Conservation (phyloP, 2,888 invertebrate species). For the Pachymerium ferrugineum region DNA sequence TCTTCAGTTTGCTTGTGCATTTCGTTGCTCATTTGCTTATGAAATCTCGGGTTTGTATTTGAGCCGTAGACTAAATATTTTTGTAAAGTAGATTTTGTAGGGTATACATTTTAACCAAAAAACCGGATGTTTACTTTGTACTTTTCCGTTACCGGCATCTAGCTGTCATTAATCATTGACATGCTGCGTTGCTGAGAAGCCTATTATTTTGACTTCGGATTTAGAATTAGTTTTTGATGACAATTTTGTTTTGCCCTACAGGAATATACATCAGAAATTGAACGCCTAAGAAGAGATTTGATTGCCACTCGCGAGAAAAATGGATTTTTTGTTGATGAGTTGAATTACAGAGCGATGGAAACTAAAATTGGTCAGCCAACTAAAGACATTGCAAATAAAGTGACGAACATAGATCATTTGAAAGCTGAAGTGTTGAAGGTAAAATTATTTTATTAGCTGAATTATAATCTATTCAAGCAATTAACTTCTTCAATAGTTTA, state of each 20-base stretch:
- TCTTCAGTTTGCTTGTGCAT: too few relatives aligned
- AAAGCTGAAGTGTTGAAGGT: constrained; percentile 61
- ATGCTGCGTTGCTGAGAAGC: too few relatives aligned
- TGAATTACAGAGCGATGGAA: constrained; percentile 66
- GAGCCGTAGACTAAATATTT: too few relatives aligned
- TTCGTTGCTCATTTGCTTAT: too few relatives aligned
- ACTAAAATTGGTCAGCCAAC: constrained; percentile 60
- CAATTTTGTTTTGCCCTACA: background rate
- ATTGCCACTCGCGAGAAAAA: constrained; percentile 78
- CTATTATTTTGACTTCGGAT: too few relatives aligned
- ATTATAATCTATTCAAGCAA: background rate
- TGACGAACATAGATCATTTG: constrained; percentile 60
- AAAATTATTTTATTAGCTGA: background rate
- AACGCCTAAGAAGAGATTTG: constrained; percentile 76
- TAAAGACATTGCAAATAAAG: constrained; percentile 64
- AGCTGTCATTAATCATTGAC: too few relatives aligned
- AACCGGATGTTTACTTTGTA: too few relatives aligned
- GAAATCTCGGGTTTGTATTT: too few relatives aligned
- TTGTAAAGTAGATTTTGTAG: too few relatives aligned
- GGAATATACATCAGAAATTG: constrained; percentile 68
- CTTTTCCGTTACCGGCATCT: too few relatives aligned
- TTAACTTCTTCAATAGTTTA: background rate
- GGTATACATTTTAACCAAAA: too few relatives aligned
- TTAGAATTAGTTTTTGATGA: too few relatives aligned
- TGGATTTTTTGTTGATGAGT: constrained; percentile 79